phyloP scores from a whole-genome alignment of 2,113 vertebrate genomes.

The Gymnocephalus cernua region DNA sequence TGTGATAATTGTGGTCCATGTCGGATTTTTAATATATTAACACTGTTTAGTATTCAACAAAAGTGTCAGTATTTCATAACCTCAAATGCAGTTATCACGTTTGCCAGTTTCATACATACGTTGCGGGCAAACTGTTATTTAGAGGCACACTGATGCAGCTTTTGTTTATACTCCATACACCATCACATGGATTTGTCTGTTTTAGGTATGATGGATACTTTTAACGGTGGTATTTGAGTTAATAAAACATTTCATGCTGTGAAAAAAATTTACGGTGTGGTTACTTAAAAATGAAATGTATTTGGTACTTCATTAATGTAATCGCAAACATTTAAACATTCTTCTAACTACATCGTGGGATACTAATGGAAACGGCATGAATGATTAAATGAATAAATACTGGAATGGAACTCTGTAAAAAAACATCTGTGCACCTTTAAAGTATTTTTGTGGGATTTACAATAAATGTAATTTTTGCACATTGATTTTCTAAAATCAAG shows the following conservation, averaged over 20 bases:
- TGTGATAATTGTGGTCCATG: slow-evolving; percentile 7
- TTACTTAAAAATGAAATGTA: not conserved
- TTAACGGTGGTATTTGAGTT: slow-evolving; percentile 1
- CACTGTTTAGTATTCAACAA: slow-evolving; percentile 38
- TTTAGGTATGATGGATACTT: not conserved
- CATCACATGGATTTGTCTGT: not conserved
- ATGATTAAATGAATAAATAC: not conserved
- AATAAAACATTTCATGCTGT: slow-evolving; percentile 51
- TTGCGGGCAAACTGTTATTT: slow-evolving; percentile 7
- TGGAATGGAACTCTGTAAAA: not conserved
- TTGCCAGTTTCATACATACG: not conserved
- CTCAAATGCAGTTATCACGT: not conserved
- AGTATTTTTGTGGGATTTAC: not conserved
- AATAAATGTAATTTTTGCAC: not conserved
- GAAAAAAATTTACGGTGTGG: not conserved
- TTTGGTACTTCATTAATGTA: not conserved
- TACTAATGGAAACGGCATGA: not conserved
- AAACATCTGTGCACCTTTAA: not conserved
- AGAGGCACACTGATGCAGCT: slow-evolving; percentile 3
- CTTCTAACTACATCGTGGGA: not conserved
- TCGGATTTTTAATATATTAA: slow-evolving; percentile 8
- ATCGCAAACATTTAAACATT: not conserved
- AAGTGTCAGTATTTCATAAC: slow-evolving; percentile 38
- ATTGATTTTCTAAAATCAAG: not conserved
- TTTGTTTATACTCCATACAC: slow-evolving; percentile 14